These are phyloP conservation scores for Deroptyus accipitrinus DNA, from an alignment of 2,113 vertebrate species.

Conservation along the genomic window DNA sequence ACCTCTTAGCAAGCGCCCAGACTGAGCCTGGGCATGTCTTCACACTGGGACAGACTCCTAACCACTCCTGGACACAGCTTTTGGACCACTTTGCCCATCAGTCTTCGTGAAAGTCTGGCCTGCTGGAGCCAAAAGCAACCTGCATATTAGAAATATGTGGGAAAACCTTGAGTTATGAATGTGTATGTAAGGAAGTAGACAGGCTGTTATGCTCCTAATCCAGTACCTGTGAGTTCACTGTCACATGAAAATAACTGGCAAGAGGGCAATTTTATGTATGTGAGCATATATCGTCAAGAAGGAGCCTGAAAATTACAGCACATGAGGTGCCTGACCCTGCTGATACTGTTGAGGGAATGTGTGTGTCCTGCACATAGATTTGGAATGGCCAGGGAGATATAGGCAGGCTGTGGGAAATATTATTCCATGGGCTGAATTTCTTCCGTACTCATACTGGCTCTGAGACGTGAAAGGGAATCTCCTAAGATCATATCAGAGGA, in stretches of 20 bases:
- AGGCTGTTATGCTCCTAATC: neutral
- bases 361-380: neutral
- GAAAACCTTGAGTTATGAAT: neutral
- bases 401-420: neutral
- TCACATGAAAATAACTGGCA: neutral
- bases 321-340: neutral
- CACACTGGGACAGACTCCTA: neutral
- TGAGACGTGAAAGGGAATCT: neutral
- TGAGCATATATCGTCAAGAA: neutral
- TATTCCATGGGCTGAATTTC: neutral
- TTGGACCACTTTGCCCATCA: neutral
- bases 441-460: neutral
- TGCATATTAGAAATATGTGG: neutral
- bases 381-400: neutral
- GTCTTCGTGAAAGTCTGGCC: neutral
- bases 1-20: neutral
- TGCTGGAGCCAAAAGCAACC: neutral
- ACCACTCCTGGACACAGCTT: neutral
- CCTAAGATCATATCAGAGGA: neutral
- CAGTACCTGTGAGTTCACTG: neutral
- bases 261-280: neutral
- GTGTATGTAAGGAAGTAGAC: neutral
- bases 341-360: neutral
- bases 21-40: neutral
- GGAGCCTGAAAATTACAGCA: neutral